phyloP scores from a whole-genome alignment of 2,888 invertebrate genomes.

The Drosophila meridionalis region DNA sequence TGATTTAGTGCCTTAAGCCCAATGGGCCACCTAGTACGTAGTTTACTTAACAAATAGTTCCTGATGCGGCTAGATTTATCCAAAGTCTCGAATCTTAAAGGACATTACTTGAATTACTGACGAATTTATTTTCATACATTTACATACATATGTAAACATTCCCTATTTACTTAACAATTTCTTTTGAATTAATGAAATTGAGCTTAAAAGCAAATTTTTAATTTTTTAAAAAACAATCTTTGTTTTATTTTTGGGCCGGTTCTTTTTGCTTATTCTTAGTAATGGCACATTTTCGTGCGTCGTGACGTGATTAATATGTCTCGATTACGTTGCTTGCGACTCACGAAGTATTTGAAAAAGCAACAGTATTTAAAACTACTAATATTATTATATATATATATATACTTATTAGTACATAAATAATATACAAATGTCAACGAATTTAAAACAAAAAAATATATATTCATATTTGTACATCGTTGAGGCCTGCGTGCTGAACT shows the following conservation, averaged over 20 bases:
- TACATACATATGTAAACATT: not conserved
- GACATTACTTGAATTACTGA: not conserved
- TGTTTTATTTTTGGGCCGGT: not conserved
- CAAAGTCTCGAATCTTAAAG: constrained; percentile 17
- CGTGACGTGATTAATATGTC: not conserved
- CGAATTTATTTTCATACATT: constrained; percentile 18
- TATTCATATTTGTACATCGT: not conserved
- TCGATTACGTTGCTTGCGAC: not conserved
- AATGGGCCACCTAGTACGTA: no score
- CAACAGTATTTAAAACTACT: no score
- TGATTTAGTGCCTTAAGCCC: constrained; percentile 14
- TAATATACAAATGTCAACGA: no score
- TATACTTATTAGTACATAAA: no score
- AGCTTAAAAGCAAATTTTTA: not conserved
- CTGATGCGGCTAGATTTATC: constrained; percentile 33
- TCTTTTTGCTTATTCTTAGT: not conserved
- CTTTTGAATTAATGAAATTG: not conserved
- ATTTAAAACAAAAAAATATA: no score
- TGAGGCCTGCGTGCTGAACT: not conserved
- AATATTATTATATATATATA: no score
- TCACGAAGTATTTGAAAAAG: not conserved
- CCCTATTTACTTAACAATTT: not conserved
- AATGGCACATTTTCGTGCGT: not conserved
- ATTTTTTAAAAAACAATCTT: not conserved
- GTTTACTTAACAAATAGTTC: not conserved